phyloP scores from a whole-genome alignment of 64 coral and sea anemone genomes.

The Pocillopora verrucosa region DNA sequence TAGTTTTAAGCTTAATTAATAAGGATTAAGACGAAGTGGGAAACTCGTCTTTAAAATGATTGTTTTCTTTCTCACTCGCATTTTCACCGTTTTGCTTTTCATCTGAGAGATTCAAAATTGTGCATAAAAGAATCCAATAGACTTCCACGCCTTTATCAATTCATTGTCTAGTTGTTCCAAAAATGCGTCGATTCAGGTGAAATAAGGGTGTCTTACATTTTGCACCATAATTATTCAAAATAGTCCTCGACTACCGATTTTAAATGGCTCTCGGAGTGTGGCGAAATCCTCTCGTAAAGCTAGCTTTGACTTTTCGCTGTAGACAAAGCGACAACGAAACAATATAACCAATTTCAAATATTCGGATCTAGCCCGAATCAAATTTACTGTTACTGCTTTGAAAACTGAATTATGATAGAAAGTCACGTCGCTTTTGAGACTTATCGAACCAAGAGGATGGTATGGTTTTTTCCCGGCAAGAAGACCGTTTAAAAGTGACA shows the following conservation, averaged over 20 bases:
- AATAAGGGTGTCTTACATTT: no score
- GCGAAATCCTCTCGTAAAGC: neutral
- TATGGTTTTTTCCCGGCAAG: neutral
- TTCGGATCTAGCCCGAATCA: neutral
- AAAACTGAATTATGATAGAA: no score
- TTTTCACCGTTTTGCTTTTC: no score
- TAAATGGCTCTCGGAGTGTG: neutral
- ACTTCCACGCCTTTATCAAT: no score
- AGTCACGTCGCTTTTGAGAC: no score
- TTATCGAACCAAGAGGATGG: no score
- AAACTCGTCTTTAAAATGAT: conserved; percentile 21
- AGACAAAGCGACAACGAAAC: neutral
- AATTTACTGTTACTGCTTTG: no score
- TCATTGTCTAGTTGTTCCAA: no score
- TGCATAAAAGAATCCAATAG: no score
- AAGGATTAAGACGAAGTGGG: neutral
- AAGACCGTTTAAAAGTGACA: neutral
- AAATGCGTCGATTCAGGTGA: no score
- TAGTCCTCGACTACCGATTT: neutral
- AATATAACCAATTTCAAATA: neutral
- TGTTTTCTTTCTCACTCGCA: neutral
- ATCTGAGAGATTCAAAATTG: no score
- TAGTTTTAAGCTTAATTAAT: neutral
- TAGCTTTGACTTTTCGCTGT: neutral
- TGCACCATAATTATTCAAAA: no score